A percentile compares a stretch with the other conserved stretches of the same genome.
Conservation (phyloP, 2,797 vertebrate species). For the Phataginus tricuspis region DNA sequence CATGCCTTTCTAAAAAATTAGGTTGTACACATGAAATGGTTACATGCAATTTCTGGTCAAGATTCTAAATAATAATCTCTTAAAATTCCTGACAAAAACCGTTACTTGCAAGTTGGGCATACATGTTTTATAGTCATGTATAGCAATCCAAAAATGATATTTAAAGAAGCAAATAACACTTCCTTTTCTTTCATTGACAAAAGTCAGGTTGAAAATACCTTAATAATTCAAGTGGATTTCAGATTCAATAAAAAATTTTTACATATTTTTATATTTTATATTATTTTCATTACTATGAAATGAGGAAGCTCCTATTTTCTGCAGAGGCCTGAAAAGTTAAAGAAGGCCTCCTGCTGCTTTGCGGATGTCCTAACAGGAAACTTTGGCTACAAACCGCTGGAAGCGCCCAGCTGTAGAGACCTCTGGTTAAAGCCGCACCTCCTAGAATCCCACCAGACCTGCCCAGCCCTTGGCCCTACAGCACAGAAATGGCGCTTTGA, state of each 20-base stretch:
- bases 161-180: background rate
- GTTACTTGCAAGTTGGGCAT: background rate
- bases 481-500: background rate
- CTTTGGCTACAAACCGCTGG: background rate
- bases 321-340: background rate
- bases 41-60: background rate
- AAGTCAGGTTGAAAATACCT: background rate
- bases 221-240: background rate
- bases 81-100: slow-evolving; percentile 16
- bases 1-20: background rate
- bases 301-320: background rate
- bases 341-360: background rate
- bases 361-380: background rate
- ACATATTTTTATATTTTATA: too few species aligned
- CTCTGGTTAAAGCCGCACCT: background rate
- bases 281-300: background rate
- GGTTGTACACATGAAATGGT: background rate
- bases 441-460: background rate
- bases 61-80: slow-evolving; percentile 21
- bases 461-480: too few species aligned
- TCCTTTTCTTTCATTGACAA: background rate
- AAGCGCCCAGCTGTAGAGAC: background rate
- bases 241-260: background rate
- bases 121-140: background rate
- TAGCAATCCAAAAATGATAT: background rate